Conservation (phyloP, 2,797 vertebrate species). For the Coccyzus lansbergi region DNA sequence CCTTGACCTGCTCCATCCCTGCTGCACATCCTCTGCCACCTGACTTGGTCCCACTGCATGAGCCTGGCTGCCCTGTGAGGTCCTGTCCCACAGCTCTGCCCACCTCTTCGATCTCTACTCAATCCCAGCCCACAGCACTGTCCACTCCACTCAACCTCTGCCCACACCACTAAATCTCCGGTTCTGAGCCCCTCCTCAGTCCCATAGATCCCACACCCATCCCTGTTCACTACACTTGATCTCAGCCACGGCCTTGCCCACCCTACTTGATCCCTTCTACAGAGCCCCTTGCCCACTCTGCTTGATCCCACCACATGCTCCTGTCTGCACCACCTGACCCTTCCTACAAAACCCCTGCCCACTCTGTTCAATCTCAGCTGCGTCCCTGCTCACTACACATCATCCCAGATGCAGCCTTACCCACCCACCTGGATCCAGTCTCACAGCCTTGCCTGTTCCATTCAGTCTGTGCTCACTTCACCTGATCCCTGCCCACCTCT, state of each 20-base stretch:
- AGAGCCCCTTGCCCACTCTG: background rate
- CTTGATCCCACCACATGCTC: background rate
- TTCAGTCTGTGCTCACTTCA: too few relatives aligned
- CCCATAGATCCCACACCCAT: background rate
- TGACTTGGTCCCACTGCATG: rapidly evolving
- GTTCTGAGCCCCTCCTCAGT: background rate
- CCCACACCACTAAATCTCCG: background rate
- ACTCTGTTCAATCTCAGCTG: background rate
- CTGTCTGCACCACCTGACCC: too few relatives aligned
- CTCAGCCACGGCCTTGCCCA: background rate
- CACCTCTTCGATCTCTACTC: background rate
- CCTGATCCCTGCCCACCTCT: too few relatives aligned
- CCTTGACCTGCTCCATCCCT: background rate
- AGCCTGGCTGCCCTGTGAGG: too few relatives aligned
- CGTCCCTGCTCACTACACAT: background rate
- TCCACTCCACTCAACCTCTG: background rate
- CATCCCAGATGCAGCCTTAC: too few relatives aligned
- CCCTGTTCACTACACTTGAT: too few relatives aligned
- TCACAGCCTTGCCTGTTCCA: too few relatives aligned
- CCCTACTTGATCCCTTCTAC: background rate
- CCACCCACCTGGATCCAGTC: too few relatives aligned
- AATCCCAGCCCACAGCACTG: background rate
- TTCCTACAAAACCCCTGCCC: background rate
- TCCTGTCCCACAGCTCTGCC: background rate
- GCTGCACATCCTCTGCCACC: rapidly evolving